Base-by-base conservation (phyloP, 2,113 vertebrate species). In the Zosterops japonicus region DNA sequence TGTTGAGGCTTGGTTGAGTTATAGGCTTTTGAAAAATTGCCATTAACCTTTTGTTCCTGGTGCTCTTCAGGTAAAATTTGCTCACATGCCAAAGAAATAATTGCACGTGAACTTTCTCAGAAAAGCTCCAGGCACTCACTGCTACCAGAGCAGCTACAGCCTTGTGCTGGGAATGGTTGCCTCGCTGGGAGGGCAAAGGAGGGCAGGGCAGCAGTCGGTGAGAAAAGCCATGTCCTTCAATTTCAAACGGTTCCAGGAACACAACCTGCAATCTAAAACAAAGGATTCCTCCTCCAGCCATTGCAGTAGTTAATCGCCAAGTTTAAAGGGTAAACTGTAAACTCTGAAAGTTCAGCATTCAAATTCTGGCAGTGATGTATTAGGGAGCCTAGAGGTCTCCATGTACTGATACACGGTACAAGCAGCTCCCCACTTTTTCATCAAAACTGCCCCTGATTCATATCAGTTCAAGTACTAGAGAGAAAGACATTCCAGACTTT, bases 21-120 rank as follows among this genome's bases (percentile, higher is more conserved):
- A 83, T 0, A 72, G 47, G 35, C 33, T 92, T 95, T 67, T n/a
- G 33, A 78, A 96, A 83, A 80, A 90, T 63, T 77, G 64, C 63
- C 56, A 63, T 95, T 95, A 96, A 87, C 92, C 71, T 94, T 95
- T 85, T 77, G 57, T 80, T 87, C 59, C 46, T 90, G 72, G 11
- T 67, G 52, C 42, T 95, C 75, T 67, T 94, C 82, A 77, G 75
- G 79, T 96, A 90, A 83, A 82, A 56, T 74, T 67, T 80, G 56
- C 55, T 94, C 78, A 70, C 64, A 42, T 83, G 75, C 44, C 80
- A 78, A 83, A 86, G 60, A 91, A 94, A 83, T 83, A 93, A 95
- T 83, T 79, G 12, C 35, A 55, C 4, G 0, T 81, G 87, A 94
- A 81, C 82, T 92, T 93, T 83, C 63, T 70, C 31, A 44, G 44